Conservation (phyloP, 2,797 vertebrate genomes). For the Octomys mimax region DNA sequence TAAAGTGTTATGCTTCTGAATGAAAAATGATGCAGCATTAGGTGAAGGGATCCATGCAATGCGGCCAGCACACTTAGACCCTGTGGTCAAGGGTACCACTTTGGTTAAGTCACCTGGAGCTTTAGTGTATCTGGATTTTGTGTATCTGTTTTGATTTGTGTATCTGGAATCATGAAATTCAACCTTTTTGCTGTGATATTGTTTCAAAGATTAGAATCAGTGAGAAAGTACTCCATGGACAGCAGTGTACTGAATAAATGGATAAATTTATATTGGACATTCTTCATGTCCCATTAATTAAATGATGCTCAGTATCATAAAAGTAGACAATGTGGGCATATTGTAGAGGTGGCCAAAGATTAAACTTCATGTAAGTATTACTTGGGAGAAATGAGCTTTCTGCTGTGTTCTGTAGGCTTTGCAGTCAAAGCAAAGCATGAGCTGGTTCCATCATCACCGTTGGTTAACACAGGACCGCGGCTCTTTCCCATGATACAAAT, state of each 20-base stretch:
- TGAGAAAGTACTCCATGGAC: not conserved
- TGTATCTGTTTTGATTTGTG: slow-evolving; percentile 52
- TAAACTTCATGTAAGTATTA: not conserved
- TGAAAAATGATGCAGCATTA: not conserved
- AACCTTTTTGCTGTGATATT: not conserved
- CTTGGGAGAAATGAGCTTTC: not conserved
- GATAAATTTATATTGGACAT: not conserved
- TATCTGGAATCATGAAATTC: not conserved
- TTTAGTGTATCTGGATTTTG: not conserved
- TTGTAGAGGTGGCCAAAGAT: not conserved
- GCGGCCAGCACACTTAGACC: not conserved
- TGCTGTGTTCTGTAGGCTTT: not conserved
- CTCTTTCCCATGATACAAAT: not conserved
- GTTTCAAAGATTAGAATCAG: not conserved
- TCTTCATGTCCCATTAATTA: not conserved
- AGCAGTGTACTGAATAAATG: not conserved
- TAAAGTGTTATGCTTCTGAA: slow-evolving; percentile 57
- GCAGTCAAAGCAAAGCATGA: not conserved
- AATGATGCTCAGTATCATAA: not conserved
- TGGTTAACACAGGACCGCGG: not conserved
- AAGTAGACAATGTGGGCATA: not conserved
- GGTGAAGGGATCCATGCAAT: not conserved
- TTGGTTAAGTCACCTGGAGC: not conserved
- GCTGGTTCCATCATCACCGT: not conserved
- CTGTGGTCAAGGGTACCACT: slow-evolving; percentile 27